A percentile compares a stretch with the other conserved stretches of the same genome.
phyloP scores from a whole-genome alignment of 2,113 vertebrate genomes.

The Cynopterus brachyotis region DNA sequence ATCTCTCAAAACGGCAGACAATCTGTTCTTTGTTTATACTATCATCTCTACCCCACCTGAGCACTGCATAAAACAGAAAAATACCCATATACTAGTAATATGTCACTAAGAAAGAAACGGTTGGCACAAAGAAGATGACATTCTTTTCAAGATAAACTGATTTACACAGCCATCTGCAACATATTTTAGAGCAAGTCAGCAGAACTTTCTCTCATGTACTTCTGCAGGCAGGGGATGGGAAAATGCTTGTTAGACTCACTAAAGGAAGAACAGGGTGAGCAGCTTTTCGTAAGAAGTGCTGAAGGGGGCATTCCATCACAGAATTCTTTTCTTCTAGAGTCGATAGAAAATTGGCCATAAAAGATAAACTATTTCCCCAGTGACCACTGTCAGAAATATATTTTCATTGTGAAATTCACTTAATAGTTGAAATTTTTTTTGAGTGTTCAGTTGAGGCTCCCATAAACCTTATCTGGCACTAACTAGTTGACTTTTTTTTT shows the following conservation, averaged over 20 bases:
- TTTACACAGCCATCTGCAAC: not conserved
- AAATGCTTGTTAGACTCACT: not conserved
- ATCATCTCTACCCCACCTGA: not conserved
- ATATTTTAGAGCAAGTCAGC: not conserved
- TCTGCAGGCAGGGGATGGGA: not conserved
- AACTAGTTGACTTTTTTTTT: not conserved
- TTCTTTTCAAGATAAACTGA: not conserved
- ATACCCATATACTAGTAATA: not conserved
- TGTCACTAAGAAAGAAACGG: not conserved
- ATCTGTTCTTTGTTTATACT: not conserved
- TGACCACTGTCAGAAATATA: not conserved
- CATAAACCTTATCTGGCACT: not conserved
- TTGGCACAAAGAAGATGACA: not conserved
- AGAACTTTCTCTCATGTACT: not conserved
- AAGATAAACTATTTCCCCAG: not conserved
- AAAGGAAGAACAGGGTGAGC: not conserved
- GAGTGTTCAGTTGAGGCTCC: not conserved
- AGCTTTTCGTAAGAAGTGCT: rapidly evolving
- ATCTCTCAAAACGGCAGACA: not conserved
- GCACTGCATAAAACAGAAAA: not conserved
- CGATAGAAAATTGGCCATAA: not conserved
- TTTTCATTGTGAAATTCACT: not conserved
- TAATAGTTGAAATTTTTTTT: not conserved
- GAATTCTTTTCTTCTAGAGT: not conserved
- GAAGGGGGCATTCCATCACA: not conserved